These are phyloP conservation scores for Apodemia zela DNA, from an alignment of 2,888 invertebrate genomes.

Conservation along the genomic window DNA sequence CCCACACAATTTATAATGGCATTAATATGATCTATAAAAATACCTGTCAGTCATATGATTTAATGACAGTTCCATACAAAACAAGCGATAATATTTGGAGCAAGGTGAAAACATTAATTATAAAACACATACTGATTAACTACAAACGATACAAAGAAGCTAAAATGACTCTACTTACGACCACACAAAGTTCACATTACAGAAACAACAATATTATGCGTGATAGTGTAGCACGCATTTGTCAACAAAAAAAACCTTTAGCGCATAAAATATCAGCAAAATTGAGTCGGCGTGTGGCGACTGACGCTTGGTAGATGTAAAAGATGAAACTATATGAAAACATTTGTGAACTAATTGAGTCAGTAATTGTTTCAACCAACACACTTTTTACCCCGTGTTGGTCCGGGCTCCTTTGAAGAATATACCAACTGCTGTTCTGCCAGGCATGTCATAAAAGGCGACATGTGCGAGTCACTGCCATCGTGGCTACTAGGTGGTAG, in stretches of 20 bases:
- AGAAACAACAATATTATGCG: not conserved
- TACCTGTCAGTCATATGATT: constrained; percentile 19
- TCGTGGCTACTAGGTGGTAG: no score
- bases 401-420: no score
- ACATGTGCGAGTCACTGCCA: no score
- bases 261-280: no score
- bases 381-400: no score
- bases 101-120: constrained; percentile 35
- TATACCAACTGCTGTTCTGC: no score
- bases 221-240: constrained; percentile 1
- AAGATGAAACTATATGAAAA: no score
- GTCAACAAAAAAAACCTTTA: not conserved
- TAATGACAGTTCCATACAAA: constrained; percentile 15
- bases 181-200: constrained; percentile 5
- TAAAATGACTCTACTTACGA: constrained; percentile 3
- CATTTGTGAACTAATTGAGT: no score
- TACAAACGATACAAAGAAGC: not conserved
- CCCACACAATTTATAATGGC: not conserved
- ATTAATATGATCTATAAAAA: constrained; percentile 18
- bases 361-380: no score
- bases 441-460: no score
- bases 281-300: no score
- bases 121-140: constrained; percentile 11
- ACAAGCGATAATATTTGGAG: constrained; percentile 29
- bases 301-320: no score